These are phyloP conservation scores for Bolinopsis microptera DNA, from an alignment of 37 sponge, comb jelly and placozoan species.

Conservation along the genomic window DNA sequence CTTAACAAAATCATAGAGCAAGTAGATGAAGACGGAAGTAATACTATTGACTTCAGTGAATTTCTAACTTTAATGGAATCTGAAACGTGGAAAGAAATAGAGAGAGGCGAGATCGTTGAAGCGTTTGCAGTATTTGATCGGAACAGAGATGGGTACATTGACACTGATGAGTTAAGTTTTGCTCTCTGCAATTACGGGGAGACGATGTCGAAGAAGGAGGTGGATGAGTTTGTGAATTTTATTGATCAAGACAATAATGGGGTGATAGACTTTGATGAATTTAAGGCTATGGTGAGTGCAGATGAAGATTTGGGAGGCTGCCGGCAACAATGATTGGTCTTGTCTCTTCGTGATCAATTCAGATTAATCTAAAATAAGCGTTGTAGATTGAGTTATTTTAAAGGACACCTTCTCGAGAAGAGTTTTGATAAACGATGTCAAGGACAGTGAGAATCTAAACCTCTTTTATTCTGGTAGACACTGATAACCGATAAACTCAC, in stretches of 20 bases:
- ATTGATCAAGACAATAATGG: constrained; percentile 48
- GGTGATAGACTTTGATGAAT: constrained; percentile 11
- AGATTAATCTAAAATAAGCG: background rate
- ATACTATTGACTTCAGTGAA: constrained; percentile 41
- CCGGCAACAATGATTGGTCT: constrained; percentile 34
- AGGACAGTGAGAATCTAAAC: no score
- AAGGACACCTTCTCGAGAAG: no score
- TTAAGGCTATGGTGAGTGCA: constrained; percentile 35
- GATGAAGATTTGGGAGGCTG: background rate
- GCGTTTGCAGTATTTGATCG: constrained; percentile 65
- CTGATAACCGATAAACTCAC: no score
- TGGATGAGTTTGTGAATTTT: background rate
- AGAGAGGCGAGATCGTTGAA: constrained; percentile 47
- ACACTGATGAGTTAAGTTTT: constrained; percentile 17
- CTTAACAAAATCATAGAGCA: constrained; percentile 53
- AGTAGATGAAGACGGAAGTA: constrained; percentile 9
- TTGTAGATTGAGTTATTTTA: background rate
- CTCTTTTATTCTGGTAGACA: no score
- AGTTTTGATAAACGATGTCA: no score
- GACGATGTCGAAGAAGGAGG: constrained; percentile 2
- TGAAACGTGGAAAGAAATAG: constrained; percentile 58
- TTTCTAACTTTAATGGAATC: constrained; percentile 19
- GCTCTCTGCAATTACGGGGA: constrained; percentile 60
- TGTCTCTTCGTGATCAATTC: background rate
- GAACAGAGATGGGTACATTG: constrained; percentile 52